Base-by-base conservation (phyloP, 1,140 invertebrate species). In the Tetranychus urticae region DNA sequence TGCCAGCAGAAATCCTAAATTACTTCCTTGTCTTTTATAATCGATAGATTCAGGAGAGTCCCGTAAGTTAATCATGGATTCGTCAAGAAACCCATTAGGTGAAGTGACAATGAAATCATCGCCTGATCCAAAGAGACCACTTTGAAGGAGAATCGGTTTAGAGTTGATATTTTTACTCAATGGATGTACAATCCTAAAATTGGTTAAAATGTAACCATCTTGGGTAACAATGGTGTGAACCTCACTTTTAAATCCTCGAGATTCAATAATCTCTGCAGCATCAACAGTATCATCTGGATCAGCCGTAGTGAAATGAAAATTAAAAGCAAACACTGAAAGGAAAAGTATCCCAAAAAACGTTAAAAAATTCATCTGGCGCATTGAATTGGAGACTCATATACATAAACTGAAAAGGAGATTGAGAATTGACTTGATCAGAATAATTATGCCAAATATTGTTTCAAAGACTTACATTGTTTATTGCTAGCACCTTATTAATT, bases 41-140 rank as follows among this genome's bases (percentile, higher is more conserved):
- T 36, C 1, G 34, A 10, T 8, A 8, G 12, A 39, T 8, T 56
- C 10, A 10, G 34, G 8, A 56, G 23, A 31, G 4, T 56, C 36
- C 36, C 31, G 31, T 0, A 2, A n/a, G 10, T 42, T 42, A 6
- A 42, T 6, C 39, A 42, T 2, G 23, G 56, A 57, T 36, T 14
- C 14, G 23, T 57, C 56, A 57, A 35, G 6, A 33, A 46, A 8
- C 23, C 59, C 59, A 52, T 35, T 46, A 60, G 36, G 34, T 13
- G 58, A 37, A 36, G 14, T 56, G 23, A 62, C 7, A 6, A 62
- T 13, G 23, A 36, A 62, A 46, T 50, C 58, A 39, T 23, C 56
- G 1, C 83, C 85, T 67, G 81, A 82, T 7, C 79, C 80, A 0
- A 86, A 70, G 7, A 88, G 72, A 0, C 86, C 86, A 70, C 88